A percentile compares a stretch with the other conserved stretches of the same genome.
phyloP scores from a whole-genome alignment of 2,888 invertebrate species.

The Apomyelois bistriatella region DNA sequence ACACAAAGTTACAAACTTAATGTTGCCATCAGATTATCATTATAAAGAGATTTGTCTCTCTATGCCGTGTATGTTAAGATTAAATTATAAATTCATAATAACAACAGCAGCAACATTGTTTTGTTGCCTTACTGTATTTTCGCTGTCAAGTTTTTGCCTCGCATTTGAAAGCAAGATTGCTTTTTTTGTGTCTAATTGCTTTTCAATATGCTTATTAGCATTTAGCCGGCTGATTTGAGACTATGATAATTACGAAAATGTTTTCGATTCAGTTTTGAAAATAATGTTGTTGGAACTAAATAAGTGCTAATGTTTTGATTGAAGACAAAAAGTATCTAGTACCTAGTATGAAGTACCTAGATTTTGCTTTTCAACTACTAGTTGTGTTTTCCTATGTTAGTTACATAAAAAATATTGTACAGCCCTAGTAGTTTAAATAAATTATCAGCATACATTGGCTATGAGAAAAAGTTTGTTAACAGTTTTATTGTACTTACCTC shows the following conservation, averaged over 20 bases:
- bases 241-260: not conserved
- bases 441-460: not conserved
- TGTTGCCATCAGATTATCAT: not conserved
- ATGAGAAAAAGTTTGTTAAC: not conserved
- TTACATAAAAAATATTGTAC: no score
- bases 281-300: no score
- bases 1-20: not conserved
- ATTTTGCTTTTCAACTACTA: no score
- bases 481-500: slow-evolving; percentile 12
- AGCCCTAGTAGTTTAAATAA: no score
- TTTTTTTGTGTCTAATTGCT: slow-evolving; percentile 19
- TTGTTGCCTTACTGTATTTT: slow-evolving; percentile 19
- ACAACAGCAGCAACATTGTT: not conserved
- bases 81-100: slow-evolving; percentile 18
- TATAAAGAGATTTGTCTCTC: slow-evolving; percentile 28
- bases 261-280: no score
- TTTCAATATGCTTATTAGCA: slow-evolving; percentile 17
- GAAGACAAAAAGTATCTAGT: no score
- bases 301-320: no score
- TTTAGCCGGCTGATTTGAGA: not conserved
- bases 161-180: slow-evolving; percentile 22
- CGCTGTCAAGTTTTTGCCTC: slow-evolving; percentile 27
- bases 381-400: no score
- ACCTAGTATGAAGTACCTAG: no score
- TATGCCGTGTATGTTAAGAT: slow-evolving; percentile 12